Conservation (phyloP, 2,888 invertebrate species). For the Prosopocoilus inquinatus region DNA sequence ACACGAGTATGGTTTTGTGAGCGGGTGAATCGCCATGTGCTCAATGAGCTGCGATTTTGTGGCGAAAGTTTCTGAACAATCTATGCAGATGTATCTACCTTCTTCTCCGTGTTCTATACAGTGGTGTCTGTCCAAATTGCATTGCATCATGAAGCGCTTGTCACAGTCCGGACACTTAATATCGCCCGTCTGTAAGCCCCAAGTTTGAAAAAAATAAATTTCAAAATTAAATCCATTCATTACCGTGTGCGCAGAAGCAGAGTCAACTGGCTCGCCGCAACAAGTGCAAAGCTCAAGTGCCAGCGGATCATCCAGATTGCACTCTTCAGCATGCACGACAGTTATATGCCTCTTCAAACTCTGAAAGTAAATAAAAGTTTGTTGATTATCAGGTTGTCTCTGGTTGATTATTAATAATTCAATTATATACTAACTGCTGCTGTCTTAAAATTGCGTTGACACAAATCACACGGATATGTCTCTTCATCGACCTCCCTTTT, state of each 20-base stretch:
- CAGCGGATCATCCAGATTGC: conserved; percentile 41
- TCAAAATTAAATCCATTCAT: neutral
- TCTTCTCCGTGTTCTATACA: conserved; percentile 66
- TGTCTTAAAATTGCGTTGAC: conserved; percentile 41
- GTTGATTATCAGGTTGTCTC: neutral
- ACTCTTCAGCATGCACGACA: conserved; percentile 37
- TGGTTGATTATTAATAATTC: neutral
- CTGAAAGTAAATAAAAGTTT: conserved; percentile 32
- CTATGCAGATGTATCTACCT: conserved; percentile 61
- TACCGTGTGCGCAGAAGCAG: conserved; percentile 39
- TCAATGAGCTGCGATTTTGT: conserved; percentile 60
- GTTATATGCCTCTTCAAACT: conserved; percentile 48
- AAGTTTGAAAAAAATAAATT: conserved; percentile 14
- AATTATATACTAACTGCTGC: conserved; percentile 35
- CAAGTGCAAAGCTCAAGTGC: conserved; percentile 55
- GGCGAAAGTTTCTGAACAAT: conserved; percentile 67
- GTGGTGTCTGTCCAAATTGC: conserved; percentile 65
- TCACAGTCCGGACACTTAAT: conserved; percentile 62
- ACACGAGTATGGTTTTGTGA: conserved; percentile 63
- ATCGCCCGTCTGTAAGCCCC: conserved; percentile 51
- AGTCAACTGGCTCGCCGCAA: conserved; percentile 58
- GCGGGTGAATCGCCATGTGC: conserved; percentile 67
- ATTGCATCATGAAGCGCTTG: conserved; percentile 69
- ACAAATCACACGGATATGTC: conserved; percentile 37
- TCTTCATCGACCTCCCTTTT: conserved; percentile 18